Percentiles rank a stretch among this genome's conserved stretches.
Evolutionary conservation across 2,888 invertebrate species (phyloP).

Genomic region (Rhopalosiphum nymphaeae): DNA sequence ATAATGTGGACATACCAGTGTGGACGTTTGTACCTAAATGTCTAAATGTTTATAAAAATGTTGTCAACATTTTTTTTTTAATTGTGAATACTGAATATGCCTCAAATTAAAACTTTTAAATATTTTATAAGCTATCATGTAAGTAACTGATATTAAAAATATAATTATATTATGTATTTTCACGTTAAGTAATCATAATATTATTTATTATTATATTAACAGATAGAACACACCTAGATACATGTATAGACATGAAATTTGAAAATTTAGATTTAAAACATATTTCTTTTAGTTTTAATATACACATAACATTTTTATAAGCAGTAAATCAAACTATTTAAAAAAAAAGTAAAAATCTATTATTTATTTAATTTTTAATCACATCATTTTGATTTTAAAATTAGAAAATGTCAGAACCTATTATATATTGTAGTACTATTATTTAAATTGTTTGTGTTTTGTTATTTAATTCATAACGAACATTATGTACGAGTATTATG

Average conservation of each 20-base stretch:
- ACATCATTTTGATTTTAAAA: background rate
- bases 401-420: background rate
- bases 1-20: background rate
- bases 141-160: background rate
- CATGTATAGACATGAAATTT: background rate
- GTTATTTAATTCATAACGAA: background rate
- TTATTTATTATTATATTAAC: background rate
- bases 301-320: background rate
- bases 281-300: background rate
- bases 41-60: background rate
- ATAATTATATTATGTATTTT: background rate
- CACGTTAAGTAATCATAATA: background rate
- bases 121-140: background rate
- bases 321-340: background rate
- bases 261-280: background rate
- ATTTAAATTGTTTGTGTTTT: background rate
- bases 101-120: background rate
- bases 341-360: background rate
- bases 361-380: background rate
- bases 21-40: constrained; percentile 4
- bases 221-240: background rate
- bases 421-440: background rate
- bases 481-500: background rate
- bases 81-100: background rate
- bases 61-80: background rate